Conservation (phyloP, 2,797 vertebrate species). For the Enteromius thamalakanensis region DNA sequence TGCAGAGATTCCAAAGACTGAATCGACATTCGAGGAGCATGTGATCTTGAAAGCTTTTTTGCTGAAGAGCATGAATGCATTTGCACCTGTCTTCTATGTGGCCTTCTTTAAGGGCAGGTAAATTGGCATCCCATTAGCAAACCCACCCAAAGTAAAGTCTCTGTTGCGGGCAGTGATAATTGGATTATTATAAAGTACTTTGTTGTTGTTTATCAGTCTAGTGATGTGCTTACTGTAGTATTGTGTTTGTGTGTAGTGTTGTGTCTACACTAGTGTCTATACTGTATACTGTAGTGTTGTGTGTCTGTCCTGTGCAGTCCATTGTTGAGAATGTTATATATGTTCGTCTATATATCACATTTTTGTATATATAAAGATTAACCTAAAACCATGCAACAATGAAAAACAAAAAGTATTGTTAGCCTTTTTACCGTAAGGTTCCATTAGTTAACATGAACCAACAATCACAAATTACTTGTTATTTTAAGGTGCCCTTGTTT, state of each 20-base stretch:
- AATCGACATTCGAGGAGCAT: slow-evolving; percentile 91
- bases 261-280: not conserved
- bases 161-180: slow-evolving; percentile 1
- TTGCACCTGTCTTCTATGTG: slow-evolving; percentile 98
- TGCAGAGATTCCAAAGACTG: slow-evolving; percentile 94
- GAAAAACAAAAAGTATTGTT: not conserved
- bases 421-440: not conserved
- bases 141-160: not conserved
- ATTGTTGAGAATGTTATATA: slow-evolving; percentile 16
- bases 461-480: not conserved
- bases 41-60: slow-evolving; percentile 96
- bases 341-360: slow-evolving; percentile 5
- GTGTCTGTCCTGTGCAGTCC: slow-evolving; percentile 20
- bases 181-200: slow-evolving; percentile 20
- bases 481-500: not conserved
- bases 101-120: slow-evolving; percentile 99
- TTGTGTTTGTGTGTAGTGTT: slow-evolving; percentile 21
- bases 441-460: not conserved
- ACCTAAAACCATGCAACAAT: not conserved
- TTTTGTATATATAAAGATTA: not conserved
- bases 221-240: slow-evolving; percentile 18
- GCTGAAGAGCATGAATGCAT: slow-evolving; percentile 97
- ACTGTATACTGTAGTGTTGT: slow-evolving; percentile 16
- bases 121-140: slow-evolving; percentile 52
- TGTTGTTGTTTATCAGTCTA: not conserved